Percentiles rank a stretch among this genome's conserved stretches.
phyloP scores from a whole-genome alignment of 2,797 vertebrate genomes.

The Chloroceryle inda region DNA sequence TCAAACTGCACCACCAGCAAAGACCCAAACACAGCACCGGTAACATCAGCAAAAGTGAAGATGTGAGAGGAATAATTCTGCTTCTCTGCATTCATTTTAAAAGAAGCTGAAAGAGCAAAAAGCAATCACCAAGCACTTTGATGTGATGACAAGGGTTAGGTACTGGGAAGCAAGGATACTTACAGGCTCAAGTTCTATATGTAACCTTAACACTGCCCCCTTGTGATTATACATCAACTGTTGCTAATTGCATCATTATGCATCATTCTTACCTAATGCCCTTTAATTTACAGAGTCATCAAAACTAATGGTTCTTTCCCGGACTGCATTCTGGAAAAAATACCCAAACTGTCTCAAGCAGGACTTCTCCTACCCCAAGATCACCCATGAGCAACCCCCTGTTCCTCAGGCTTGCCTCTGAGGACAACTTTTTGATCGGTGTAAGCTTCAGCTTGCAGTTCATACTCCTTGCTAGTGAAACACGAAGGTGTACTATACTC shows the following conservation, averaged over 20 bases:
- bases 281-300: background rate
- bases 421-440: background rate
- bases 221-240: slow-evolving; percentile 36
- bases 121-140: background rate
- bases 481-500: background rate
- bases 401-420: background rate
- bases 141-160: background rate
- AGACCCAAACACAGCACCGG: background rate
- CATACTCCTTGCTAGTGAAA: background rate
- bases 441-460: background rate
- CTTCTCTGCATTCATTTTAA: background rate
- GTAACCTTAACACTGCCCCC: slow-evolving; percentile 66
- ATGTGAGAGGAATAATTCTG: background rate
- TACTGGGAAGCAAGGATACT: background rate
- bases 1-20: background rate
- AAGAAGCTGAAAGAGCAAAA: background rate
- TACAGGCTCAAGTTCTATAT: background rate
- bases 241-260: background rate
- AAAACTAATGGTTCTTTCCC: background rate
- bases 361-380: background rate
- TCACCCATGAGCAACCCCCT: background rate
- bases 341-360: background rate
- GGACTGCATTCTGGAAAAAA: background rate
- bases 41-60: background rate
- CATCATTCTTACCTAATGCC: background rate